Evolutionary conservation across 2,888 invertebrate genomes (phyloP).

Genomic region (Serripes groenlandicus): DNA sequence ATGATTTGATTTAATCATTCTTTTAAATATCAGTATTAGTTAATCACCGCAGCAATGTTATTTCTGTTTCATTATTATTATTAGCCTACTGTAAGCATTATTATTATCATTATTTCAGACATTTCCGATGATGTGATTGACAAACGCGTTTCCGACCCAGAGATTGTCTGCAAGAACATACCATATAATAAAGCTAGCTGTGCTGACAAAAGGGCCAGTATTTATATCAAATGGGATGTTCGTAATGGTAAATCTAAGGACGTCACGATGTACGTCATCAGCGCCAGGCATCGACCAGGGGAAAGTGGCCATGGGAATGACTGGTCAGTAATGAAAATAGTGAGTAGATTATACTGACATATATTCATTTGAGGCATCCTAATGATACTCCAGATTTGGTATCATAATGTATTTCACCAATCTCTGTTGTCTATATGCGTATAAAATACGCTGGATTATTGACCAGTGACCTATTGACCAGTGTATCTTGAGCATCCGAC

Average conservation of each 20-base stretch:
- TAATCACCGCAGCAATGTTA: background rate
- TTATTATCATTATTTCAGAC: no score
- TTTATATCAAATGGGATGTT: constrained; percentile 33
- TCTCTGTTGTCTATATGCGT: no score
- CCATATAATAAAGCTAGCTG: constrained; percentile 29
- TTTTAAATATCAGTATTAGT: no score
- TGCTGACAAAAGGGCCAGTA: constrained; percentile 10
- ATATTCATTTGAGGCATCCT: no score
- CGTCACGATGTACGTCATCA: constrained; percentile 25
- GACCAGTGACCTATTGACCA: no score
- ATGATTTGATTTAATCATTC: no score
- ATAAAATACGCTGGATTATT: no score
- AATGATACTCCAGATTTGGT: no score
- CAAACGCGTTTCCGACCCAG: constrained; percentile 5
- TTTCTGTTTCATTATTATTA: background rate
- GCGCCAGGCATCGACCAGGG: constrained; percentile 2
- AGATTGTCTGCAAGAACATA: constrained; percentile 40
- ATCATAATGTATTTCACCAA: no score
- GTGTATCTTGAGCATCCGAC: no score
- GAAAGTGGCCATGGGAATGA: background rate
- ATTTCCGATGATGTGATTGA: background rate
- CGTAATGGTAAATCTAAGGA: background rate
- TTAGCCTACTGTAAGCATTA: background rate
- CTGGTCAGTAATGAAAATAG: constrained; percentile 27
- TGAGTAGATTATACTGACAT: constrained; percentile 18